Evolutionary conservation across 2,888 invertebrate genomes (phyloP).

Genomic region (Drosophila yooni): DNA sequence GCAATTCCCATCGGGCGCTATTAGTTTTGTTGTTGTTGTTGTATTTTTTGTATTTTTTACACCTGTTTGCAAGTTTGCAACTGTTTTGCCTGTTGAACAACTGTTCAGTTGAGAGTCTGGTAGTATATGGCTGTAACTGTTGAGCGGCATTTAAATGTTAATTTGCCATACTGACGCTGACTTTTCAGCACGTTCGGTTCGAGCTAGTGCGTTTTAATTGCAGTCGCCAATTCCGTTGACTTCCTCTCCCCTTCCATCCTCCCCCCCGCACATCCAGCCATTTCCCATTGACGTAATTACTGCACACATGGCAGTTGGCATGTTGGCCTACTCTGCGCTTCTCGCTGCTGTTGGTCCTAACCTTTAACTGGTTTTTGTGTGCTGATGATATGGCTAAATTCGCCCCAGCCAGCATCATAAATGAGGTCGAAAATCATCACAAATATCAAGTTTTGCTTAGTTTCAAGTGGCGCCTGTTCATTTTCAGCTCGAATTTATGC

Average conservation of each 20-base stretch:
- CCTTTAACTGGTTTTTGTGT: slow-evolving; percentile 53
- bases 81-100: slow-evolving; percentile 27
- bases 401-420: slow-evolving; percentile 39
- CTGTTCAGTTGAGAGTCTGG: neutral
- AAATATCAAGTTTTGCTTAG: slow-evolving; percentile 19
- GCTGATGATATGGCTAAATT: slow-evolving; percentile 47
- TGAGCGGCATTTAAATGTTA: slow-evolving; percentile 71
- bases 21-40: slow-evolving; percentile 20
- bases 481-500: slow-evolving; percentile 45
- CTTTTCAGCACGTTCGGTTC: slow-evolving; percentile 55
- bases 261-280: neutral
- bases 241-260: neutral
- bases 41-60: slow-evolving; percentile 5
- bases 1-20: slow-evolving; percentile 37
- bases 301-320: slow-evolving; percentile 13
- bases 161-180: slow-evolving; percentile 58
- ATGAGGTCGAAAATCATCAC: slow-evolving; percentile 49
- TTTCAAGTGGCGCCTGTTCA: slow-evolving; percentile 33
- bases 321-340: slow-evolving; percentile 55
- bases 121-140: slow-evolving; percentile 46
- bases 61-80: slow-evolving; percentile 41
- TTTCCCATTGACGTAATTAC: slow-evolving; percentile 41
- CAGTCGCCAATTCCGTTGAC: slow-evolving; percentile 52
- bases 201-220: slow-evolving; percentile 64
- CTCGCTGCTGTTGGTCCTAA: slow-evolving; percentile 43